phyloP scores from a whole-genome alignment of 2,888 invertebrate species.

The Cantharis flavilabris region DNA sequence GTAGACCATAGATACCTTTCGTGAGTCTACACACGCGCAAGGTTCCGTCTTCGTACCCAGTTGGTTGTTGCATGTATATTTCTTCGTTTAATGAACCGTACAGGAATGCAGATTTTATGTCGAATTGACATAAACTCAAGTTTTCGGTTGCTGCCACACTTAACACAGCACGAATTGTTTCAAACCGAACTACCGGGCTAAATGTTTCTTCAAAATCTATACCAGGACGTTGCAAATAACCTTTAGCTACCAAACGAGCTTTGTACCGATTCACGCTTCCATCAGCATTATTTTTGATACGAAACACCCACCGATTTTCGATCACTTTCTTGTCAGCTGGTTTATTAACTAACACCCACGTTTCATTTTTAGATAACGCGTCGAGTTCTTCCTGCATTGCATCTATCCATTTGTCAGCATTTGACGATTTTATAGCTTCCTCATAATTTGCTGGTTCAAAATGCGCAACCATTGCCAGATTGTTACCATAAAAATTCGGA shows the following conservation, averaged over 20 bases:
- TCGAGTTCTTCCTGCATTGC: no score
- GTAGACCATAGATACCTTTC: background rate
- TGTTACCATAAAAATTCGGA: no score
- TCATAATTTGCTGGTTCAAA: no score
- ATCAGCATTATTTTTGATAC: no score
- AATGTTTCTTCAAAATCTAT: background rate
- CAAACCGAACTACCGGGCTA: background rate
- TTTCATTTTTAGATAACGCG: no score
- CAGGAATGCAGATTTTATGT: conserved; percentile 32
- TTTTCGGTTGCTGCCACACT: background rate
- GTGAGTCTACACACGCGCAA: background rate
- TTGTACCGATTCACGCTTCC: background rate
- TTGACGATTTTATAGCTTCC: no score
- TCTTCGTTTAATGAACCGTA: conserved; percentile 26
- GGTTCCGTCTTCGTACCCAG: conserved; percentile 13
- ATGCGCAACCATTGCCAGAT: no score
- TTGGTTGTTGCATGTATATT: conserved; percentile 30
- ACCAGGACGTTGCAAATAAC: background rate
- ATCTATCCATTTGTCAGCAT: no score
- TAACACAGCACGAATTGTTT: background rate
- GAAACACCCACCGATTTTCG: no score
- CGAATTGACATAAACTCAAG: conserved; percentile 19
- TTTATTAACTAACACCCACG: no score
- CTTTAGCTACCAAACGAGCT: conserved; percentile 14
- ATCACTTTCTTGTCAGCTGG: no score